Evolutionary conservation across 1,140 invertebrate species (phyloP).

Genomic region (Psilanteris sp.): DNA sequence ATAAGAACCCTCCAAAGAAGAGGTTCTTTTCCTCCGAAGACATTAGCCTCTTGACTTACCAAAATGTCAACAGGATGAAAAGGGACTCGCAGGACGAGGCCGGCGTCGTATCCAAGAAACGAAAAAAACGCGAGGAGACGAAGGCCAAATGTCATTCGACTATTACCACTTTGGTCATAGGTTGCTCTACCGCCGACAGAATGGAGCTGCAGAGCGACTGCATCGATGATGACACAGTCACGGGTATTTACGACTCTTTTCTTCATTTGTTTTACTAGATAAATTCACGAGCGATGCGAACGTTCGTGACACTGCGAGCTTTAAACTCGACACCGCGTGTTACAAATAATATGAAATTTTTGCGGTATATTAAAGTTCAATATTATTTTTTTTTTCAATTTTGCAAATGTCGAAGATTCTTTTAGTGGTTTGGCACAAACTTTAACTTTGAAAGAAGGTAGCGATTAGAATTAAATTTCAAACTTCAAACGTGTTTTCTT

Average conservation of each 20-base stretch:
- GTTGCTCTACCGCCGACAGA: constrained; percentile 85
- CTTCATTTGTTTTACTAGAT: constrained; percentile 3
- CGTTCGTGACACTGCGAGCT: no score
- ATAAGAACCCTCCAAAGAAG: constrained; percentile 65
- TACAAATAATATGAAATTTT: no score
- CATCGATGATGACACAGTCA: constrained; percentile 81
- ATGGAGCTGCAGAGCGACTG: constrained; percentile 87
- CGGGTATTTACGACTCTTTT: constrained; percentile 68
- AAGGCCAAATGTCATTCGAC: constrained; percentile 75
- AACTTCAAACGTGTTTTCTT: no score
- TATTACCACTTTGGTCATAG: constrained; percentile 83
- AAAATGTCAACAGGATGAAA: constrained; percentile 68
- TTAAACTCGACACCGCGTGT: no score
- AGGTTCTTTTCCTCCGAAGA: constrained; percentile 46
- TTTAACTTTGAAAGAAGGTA: no score
- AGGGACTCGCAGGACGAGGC: constrained; percentile 31
- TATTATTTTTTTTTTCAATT: no score
- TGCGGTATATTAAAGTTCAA: no score
- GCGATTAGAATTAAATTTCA: no score
- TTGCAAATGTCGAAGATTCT: no score
- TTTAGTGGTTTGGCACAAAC: no score
- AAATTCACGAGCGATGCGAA: no score
- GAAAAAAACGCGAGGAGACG: constrained; percentile 74
- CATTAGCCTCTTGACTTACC: constrained; percentile 61
- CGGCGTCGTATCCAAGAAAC: constrained; percentile 67